These are phyloP conservation scores for Ectobius pallidus DNA, from an alignment of 2,888 invertebrate genomes.

Conservation along the genomic window DNA sequence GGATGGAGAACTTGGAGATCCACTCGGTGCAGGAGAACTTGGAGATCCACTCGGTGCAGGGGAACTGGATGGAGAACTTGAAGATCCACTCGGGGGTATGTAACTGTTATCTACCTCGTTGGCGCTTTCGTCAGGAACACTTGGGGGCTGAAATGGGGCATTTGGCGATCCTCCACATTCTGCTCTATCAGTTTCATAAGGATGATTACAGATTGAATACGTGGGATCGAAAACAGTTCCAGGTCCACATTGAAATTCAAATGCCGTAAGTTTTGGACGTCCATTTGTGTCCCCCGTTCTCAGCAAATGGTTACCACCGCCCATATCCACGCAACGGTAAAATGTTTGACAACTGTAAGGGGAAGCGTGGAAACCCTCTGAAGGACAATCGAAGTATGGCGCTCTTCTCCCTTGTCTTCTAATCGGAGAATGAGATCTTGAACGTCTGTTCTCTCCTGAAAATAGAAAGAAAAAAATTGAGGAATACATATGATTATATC, in stretches of 20 bases:
- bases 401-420: conserved; percentile 8
- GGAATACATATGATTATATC: no score
- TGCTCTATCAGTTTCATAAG: conserved; percentile 68
- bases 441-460: no score
- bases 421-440: no score
- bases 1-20: not conserved
- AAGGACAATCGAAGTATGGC: conserved; percentile 60
- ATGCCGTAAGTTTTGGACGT: conserved; percentile 1
- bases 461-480: no score
- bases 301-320: conserved; percentile 45
- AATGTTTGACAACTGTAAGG: conserved; percentile 74
- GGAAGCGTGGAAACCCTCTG: conserved; percentile 76
- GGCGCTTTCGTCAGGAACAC: not conserved
- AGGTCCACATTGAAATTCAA: conserved; percentile 67
- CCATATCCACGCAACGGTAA: conserved; percentile 74
- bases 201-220: conserved; percentile 71
- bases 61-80: no score
- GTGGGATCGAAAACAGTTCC: conserved; percentile 77
- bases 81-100: not conserved
- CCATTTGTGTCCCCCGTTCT: not conserved
- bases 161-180: conserved; percentile 62
- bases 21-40: no score
- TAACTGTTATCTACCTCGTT: conserved; percentile 20
- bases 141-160: not conserved
- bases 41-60: no score